Percentiles rank a stretch among this genome's conserved stretches.
phyloP scores from a whole-genome alignment of 2,113 vertebrate genomes.

The Ranitomeya variabilis region DNA sequence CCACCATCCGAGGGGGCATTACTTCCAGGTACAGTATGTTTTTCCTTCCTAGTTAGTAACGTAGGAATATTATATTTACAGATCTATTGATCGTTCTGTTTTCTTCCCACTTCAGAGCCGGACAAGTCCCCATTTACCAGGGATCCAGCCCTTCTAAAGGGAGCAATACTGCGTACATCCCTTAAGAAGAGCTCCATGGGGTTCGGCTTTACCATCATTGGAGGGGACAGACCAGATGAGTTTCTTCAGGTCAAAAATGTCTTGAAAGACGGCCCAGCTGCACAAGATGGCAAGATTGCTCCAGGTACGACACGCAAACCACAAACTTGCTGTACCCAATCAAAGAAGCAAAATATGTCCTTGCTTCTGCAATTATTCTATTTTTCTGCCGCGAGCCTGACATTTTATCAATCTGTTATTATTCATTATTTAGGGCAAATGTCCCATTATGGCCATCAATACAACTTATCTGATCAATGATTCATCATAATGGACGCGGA shows the following conservation, averaged over 20 bases:
- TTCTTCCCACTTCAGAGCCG: slow-evolving; percentile 66
- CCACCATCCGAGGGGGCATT: slow-evolving; percentile 67
- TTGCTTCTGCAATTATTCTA: background rate
- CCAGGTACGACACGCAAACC: slow-evolving; percentile 74
- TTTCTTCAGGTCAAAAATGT: slow-evolving; percentile 98
- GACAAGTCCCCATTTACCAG: slow-evolving; percentile 83
- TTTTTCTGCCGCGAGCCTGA: background rate
- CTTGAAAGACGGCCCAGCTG: slow-evolving; percentile 90
- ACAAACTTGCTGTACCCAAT: background rate
- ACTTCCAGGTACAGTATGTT: slow-evolving; percentile 70
- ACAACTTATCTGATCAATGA: background rate
- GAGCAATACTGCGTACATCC: slow-evolving; percentile 82
- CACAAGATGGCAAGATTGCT: slow-evolving; percentile 92
- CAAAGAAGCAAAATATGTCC: background rate
- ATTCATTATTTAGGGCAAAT: background rate
- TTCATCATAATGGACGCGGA: background rate
- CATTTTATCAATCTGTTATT: background rate
- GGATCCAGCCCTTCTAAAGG: slow-evolving; percentile 89
- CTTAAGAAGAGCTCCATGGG: slow-evolving; percentile 92
- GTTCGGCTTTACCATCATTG: slow-evolving; percentile 97
- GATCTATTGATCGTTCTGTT: background rate
- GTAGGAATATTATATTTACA: background rate
- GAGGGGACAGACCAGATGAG: slow-evolving; percentile 95
- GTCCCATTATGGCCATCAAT: background rate
- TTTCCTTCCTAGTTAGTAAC: background rate